Evolutionary conservation across 2,888 invertebrate genomes (phyloP), one percentile per base, ranked within the genome.

Genomic region (Idaea dimidiata): DNA sequence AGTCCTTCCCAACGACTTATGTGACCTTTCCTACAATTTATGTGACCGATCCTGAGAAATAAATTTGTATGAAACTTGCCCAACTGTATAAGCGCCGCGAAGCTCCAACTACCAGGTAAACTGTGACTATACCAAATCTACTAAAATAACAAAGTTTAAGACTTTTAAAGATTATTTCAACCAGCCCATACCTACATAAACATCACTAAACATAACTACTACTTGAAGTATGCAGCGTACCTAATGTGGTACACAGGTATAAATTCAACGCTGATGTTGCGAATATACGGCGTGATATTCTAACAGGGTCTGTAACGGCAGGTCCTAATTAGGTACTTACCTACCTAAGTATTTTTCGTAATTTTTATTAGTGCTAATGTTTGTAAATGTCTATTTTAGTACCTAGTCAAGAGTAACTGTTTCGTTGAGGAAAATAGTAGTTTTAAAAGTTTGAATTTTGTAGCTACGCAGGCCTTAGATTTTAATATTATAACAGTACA

Each of bases 321-420:
- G 2, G 8, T 14, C 14, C 14, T 43, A 56, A 14, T 6, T 17
- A 55, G 55, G 55, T 16, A 24, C 24, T 5, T 24, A 24, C 24
- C 24, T 24, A 24, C 24, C 5, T 24, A 58, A 24, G 58, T 58
- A 58, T 31, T 58, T 18, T 31, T n/a, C 4, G 58, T 16, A 1
- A 16, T 31, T 24, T 32, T 16, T 32, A 58, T 16, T 32, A 58
- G 43, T 43, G 43, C 43, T 43, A 43, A 70, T 64, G 80, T 68
- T 74, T 66, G 71, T 57, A 53, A 61, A 68, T 8, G 43, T 43
- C 14, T 14, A 43, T 43, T 43, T 43, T 43, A 43, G 10, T 43
- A 14, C 43, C 14, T 43, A 43, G 43, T 43, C 8, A 43, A 14
- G 3, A 14, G 43, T 43, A 14, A 0, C 43, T 43, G 14, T 43